A percentile compares a stretch with the other conserved stretches of the same genome.
Conservation (phyloP, 1,140 invertebrate genomes). For the Ooceraea biroi region DNA sequence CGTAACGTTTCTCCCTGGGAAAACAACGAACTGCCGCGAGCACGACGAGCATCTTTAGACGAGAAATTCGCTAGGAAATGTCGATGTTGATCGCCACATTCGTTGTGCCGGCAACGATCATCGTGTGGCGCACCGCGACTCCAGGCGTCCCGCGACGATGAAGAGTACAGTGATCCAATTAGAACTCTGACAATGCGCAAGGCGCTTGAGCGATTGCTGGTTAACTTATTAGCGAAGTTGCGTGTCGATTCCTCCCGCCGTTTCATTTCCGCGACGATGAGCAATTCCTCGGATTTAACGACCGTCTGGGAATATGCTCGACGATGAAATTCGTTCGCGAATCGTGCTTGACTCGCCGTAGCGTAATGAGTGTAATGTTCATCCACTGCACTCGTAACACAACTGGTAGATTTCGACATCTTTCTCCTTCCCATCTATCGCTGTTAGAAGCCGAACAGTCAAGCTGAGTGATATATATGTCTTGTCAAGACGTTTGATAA, state of each 20-base stretch:
- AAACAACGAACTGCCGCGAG: slow-evolving; percentile 57
- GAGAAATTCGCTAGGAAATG: slow-evolving; percentile 53
- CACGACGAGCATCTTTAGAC: slow-evolving; percentile 55
- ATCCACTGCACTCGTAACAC: neutral
- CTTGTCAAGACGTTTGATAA: no score
- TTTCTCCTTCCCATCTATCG: no score
- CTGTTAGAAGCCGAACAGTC: no score
- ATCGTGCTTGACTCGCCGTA: neutral
- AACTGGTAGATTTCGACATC: neutral
- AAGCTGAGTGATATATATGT: no score
- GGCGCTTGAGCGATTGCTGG: slow-evolving; percentile 52
- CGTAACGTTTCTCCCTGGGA: slow-evolving; percentile 45
- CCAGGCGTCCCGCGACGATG: slow-evolving; percentile 3
- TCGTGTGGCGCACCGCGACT: neutral
- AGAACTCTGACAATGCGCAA: slow-evolving; percentile 48
- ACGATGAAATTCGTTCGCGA: slow-evolving; percentile 9
- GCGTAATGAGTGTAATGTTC: neutral
- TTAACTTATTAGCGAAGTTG: slow-evolving; percentile 61
- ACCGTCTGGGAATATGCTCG: slow-evolving; percentile 35
- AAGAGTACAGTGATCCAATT: slow-evolving; percentile 54
- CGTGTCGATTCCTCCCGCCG: slow-evolving; percentile 45
- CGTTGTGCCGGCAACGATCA: neutral
- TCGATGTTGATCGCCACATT: slow-evolving; percentile 29
- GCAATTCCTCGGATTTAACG: slow-evolving; percentile 51
- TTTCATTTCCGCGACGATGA: slow-evolving; percentile 52